Conservation (phyloP, 2,113 vertebrate genomes). For the Sclerurus mexicanus region DNA sequence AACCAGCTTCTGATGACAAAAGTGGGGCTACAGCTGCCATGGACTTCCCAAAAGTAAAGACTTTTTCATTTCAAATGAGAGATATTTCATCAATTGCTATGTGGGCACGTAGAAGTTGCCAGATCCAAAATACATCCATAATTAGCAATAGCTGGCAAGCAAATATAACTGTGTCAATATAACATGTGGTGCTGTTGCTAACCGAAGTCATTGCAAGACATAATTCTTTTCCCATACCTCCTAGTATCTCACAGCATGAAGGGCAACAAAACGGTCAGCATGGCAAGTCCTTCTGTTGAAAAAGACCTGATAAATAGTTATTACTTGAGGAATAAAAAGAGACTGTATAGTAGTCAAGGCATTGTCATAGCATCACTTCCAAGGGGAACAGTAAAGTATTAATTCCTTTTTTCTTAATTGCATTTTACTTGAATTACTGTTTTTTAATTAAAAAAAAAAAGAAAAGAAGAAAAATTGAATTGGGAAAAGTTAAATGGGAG, state of each 20-base stretch:
- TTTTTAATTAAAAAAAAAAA: background rate
- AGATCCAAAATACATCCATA: background rate
- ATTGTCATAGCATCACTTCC: background rate
- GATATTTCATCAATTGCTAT: background rate
- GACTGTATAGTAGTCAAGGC: background rate
- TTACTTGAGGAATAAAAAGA: background rate
- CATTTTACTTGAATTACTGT: background rate
- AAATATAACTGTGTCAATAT: background rate
- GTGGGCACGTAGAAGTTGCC: background rate
- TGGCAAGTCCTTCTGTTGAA: background rate
- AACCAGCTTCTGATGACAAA: background rate
- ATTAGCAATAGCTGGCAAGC: background rate
- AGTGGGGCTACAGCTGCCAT: accelerated
- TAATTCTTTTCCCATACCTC: background rate
- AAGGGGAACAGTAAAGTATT: background rate
- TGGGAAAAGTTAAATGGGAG: background rate
- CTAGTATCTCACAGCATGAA: background rate
- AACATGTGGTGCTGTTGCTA: background rate
- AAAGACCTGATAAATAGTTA: background rate
- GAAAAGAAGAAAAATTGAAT: background rate
- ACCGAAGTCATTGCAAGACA: background rate
- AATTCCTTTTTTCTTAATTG: background rate
- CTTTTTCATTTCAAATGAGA: background rate
- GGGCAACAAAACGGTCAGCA: background rate
- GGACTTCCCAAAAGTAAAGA: background rate